These are phyloP conservation scores for Tangara arthus DNA, from an alignment of 2,797 vertebrate genomes.

Conservation along the genomic window DNA sequence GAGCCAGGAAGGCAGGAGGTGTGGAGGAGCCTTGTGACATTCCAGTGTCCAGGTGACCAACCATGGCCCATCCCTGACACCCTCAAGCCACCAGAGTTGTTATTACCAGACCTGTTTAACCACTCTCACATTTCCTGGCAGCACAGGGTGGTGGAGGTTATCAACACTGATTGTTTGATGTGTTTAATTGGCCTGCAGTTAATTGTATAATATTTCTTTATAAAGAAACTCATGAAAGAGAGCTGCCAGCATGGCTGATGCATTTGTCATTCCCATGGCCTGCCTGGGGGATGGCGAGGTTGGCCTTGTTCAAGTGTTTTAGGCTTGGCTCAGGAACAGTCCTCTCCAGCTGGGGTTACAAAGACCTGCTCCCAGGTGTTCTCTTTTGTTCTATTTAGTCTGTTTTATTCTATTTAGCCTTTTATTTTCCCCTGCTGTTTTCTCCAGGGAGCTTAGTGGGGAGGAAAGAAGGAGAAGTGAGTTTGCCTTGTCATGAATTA, in stretches of 20 bases:
- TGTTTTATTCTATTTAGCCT: not conserved
- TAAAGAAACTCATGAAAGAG: not conserved
- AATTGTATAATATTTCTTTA: not conserved
- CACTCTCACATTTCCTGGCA: not conserved
- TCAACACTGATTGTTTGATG: not conserved
- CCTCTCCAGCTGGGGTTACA: constrained; percentile 53
- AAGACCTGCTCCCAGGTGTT: not conserved
- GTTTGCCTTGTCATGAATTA: not conserved
- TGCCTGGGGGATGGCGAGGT: not conserved
- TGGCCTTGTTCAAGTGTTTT: constrained; percentile 38
- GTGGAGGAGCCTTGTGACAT: not conserved
- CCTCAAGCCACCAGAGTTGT: not conserved
- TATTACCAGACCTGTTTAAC: not conserved
- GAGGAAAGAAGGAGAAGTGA: not conserved
- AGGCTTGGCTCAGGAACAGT: constrained; percentile 37
- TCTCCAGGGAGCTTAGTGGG: not conserved
- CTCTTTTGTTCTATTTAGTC: not conserved
- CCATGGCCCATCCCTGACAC: not conserved
- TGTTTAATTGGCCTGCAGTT: not conserved
- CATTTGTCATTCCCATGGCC: constrained; percentile 23
- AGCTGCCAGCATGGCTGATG: not conserved
- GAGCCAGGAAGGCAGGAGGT: not conserved
- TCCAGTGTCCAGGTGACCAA: not conserved
- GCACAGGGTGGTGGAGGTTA: not conserved
- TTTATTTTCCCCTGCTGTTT: not conserved